phyloP scores from a whole-genome alignment of 2,113 vertebrate species.

The Cephalophus harveyi region DNA sequence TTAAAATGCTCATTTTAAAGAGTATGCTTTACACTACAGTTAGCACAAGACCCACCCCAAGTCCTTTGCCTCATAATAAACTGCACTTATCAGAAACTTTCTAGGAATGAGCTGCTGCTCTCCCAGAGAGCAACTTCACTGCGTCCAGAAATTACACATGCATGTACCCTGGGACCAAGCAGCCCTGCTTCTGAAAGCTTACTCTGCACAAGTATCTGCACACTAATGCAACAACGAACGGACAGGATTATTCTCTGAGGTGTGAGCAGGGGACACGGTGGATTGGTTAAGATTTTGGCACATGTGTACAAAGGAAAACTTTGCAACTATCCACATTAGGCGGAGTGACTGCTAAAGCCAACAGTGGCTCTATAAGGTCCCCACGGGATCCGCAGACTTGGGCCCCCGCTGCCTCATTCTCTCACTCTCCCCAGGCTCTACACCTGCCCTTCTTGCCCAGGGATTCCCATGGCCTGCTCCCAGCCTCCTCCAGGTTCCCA shows the following conservation, averaged over 20 bases:
- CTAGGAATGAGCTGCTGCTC: neutral
- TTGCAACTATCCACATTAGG: fast-evolving
- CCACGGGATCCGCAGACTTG: fast-evolving
- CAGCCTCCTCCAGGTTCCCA: neutral
- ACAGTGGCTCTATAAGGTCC: neutral
- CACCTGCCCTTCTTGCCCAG: neutral
- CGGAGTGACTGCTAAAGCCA: neutral
- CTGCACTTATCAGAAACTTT: neutral
- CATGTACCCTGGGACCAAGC: neutral
- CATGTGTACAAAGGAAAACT: neutral
- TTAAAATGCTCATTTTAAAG: neutral
- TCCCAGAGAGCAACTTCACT: neutral
- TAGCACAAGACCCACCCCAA: neutral
- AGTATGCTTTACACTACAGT: neutral
- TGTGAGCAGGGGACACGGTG: fast-evolving
- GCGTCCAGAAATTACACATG: neutral
- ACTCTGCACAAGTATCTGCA: neutral
- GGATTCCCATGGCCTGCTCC: neutral
- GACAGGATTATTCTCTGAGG: neutral
- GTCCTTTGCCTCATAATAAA: neutral
- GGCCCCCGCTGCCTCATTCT: too few species aligned
- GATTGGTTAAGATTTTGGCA: neutral
- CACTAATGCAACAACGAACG: neutral
- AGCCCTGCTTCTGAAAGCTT: neutral
- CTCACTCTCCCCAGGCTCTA: neutral